These are phyloP conservation scores for Marmota monax DNA, from an alignment of 2,113 vertebrate species.

Conservation along the genomic window DNA sequence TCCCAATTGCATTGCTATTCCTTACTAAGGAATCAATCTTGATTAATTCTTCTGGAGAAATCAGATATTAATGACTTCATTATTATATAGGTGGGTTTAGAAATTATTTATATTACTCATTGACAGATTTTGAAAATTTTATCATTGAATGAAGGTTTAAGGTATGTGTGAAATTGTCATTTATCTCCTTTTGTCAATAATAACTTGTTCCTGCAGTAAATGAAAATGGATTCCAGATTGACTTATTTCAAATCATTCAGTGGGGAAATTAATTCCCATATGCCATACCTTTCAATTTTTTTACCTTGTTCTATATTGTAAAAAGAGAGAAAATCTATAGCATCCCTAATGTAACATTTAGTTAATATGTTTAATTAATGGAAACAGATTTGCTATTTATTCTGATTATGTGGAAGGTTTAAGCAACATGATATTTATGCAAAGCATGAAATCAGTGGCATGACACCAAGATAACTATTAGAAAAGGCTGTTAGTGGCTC, in stretches of 20 bases:
- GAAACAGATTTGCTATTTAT: constrained; percentile 78
- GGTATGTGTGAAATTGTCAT: constrained; percentile 33
- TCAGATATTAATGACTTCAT: constrained; percentile 79
- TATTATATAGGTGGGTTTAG: constrained; percentile 68
- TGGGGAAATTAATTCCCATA: constrained; percentile 66
- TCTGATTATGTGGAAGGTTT: constrained; percentile 75
- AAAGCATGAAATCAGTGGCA: constrained; percentile 68
- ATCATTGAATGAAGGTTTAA: constrained; percentile 17
- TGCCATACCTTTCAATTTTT: constrained; percentile 45
- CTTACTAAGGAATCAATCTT: constrained; percentile 71
- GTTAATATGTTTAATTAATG: constrained; percentile 80
- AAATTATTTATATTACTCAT: constrained; percentile 69
- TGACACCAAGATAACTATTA: constrained; percentile 19
- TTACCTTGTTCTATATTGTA: constrained; percentile 70
- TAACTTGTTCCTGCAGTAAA: constrained; percentile 65
- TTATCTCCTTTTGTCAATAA: constrained; percentile 75
- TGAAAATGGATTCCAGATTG: constrained; percentile 66
- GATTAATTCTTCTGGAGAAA: constrained; percentile 68
- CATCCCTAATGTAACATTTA: constrained; percentile 78
- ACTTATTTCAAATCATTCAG: constrained; percentile 79
- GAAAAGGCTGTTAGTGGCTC: constrained; percentile 52
- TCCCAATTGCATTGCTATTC: constrained; percentile 45
- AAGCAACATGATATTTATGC: constrained; percentile 71
- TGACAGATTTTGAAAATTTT: constrained; percentile 66
- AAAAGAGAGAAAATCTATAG: constrained; percentile 69